Conservation (phyloP, 2,888 invertebrate species). For the Gandaritis pyraliata region DNA sequence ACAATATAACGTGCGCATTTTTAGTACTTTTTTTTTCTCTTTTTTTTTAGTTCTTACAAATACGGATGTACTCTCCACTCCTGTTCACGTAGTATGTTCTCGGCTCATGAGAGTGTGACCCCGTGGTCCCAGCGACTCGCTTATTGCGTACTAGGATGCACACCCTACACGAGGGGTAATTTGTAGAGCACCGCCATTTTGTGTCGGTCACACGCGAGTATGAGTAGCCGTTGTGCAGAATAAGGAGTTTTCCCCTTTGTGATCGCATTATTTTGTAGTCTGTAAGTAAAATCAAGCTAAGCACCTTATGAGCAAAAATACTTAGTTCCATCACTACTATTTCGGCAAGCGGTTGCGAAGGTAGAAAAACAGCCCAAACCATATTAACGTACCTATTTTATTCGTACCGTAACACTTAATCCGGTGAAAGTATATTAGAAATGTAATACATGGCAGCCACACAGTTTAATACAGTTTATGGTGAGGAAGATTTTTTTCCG, state of each 20-base stretch:
- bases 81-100: background rate
- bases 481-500: no score
- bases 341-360: no score
- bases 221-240: conserved; percentile 24
- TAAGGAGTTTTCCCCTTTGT: conserved; percentile 19
- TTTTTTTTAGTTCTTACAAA: background rate
- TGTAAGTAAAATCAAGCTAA: background rate
- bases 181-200: conserved; percentile 30
- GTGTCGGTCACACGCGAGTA: conserved; percentile 7
- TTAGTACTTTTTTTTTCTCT: background rate
- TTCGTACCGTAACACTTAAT: no score
- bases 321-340: no score
- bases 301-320: no score
- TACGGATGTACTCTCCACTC: conserved; percentile 2
- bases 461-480: no score
- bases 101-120: conserved; percentile 18
- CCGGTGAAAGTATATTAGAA: no score
- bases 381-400: no score
- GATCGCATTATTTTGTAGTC: conserved; percentile 16
- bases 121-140: background rate
- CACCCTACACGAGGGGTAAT: conserved; percentile 15
- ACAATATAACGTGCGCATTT: background rate
- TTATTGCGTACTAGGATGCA: conserved; percentile 4
- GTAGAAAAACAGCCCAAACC: no score
- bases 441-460: no score